Base-by-base conservation (phyloP, 1,140 invertebrate genomes). In the Pomphorhynchus laevis region DNA sequence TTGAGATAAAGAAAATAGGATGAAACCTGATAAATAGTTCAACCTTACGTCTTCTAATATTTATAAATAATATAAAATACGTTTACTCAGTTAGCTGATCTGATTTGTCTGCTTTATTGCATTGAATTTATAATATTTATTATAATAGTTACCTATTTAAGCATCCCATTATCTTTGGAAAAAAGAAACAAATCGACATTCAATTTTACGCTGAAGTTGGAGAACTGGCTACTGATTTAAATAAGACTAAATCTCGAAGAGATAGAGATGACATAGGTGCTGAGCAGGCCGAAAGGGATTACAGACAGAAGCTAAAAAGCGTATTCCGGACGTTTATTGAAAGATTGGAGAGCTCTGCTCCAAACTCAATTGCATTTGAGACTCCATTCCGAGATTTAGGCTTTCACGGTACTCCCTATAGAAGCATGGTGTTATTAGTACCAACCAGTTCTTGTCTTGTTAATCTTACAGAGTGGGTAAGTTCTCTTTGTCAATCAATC, bases 181-280 rank as follows among this genome's bases (percentile, higher is more conserved):
- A 95, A 58, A 93, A 93, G 62, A 95, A 95, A 53, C 84, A 95
- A 51, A 66, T 77, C 5, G 86, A 98, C 59, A 82, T 95, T 3
- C 84, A 98, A 53, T 95, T 98, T 61, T 98, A 91, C 55, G 95
- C 86, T 0, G 89, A 98, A 62, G 89, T 98, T 38, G 89, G 89
- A 49, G 89, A 98, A 62, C 89, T 95, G 31, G 93, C 82, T 0
- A 95, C 89, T 2, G 89, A 98, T 67, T 62, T 98, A 41, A 86
- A 84, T 29, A 95, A 95, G 58, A 82, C 93, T 59, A 82, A 93
- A 52, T 80, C 93, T 53, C 91, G 93, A 82, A 82, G 95, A 51
- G 89, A 98, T 57, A 64, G 84, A 33, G 89, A 98, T 59, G 89
- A 98, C 65, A 62, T 95, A 33, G 79, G 82, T 4, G 80, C 82